Conservation (phyloP, 2,113 vertebrate genomes). For the Halichoerus grypus region DNA sequence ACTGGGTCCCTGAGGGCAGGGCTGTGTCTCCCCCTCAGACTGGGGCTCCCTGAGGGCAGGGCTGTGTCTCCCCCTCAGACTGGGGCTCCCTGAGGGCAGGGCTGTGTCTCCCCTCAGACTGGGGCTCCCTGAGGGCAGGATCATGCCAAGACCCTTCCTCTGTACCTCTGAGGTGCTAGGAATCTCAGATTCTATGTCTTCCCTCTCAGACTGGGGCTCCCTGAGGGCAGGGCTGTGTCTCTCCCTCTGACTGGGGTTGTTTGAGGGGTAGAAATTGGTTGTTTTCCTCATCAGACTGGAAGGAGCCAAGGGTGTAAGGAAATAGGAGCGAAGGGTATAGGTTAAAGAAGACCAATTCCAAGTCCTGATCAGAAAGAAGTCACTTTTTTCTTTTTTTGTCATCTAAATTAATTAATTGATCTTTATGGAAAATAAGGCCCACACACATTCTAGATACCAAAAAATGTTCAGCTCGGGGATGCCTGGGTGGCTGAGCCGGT, state of each 20-base stretch:
- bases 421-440: background rate
- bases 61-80: too few relatives aligned
- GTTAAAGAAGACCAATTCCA: slow-evolving; percentile 29
- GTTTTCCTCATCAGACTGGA: background rate
- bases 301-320: background rate
- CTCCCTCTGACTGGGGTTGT: background rate
- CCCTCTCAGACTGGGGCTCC: too few relatives aligned
- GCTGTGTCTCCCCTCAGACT: too few relatives aligned
- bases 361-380: slow-evolving; percentile 5
- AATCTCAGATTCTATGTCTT: background rate
- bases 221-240: too few relatives aligned
- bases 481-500: background rate
- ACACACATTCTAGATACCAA: background rate
- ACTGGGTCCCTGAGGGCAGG: background rate
- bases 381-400: background rate
- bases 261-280: background rate
- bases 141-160: too few relatives aligned
- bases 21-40: background rate
- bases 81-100: too few relatives aligned
- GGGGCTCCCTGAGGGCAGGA: too few relatives aligned
- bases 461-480: background rate
- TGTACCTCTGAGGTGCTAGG: too few relatives aligned
- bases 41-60: too few relatives aligned
- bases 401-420: background rate
- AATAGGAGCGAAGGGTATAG: background rate